These are phyloP conservation scores for Phyllotreta cruciferae DNA, from an alignment of 2,888 invertebrate genomes.

Conservation along the genomic window DNA sequence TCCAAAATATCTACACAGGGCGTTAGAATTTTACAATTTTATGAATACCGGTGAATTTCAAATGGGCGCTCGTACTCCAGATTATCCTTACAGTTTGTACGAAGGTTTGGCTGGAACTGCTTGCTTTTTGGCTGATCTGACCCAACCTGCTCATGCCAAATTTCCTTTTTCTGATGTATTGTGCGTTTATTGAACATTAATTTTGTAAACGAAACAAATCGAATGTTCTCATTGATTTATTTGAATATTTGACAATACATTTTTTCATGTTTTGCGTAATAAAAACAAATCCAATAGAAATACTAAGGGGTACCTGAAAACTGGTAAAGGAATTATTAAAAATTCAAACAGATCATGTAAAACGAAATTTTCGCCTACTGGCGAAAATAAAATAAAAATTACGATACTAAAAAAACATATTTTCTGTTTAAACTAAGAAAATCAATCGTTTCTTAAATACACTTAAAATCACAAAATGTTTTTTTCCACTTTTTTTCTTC, in stretches of 20 bases:
- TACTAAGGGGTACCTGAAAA: slow-evolving; percentile 55
- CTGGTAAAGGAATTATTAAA: slow-evolving; percentile 46
- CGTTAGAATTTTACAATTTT: slow-evolving; percentile 78
- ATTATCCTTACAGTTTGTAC: slow-evolving; percentile 82
- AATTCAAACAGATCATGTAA: slow-evolving; percentile 26
- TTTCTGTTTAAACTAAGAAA: slow-evolving; percentile 3
- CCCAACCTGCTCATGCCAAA: slow-evolving; percentile 74
- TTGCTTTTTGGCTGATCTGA: slow-evolving; percentile 80
- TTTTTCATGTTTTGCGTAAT: slow-evolving; percentile 14
- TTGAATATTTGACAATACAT: slow-evolving; percentile 24
- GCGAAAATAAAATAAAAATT: not conserved
- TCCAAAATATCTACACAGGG: slow-evolving; percentile 74
- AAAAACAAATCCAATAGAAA: slow-evolving; percentile 45
- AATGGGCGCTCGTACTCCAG: slow-evolving; percentile 75
- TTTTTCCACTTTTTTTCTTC: slow-evolving; percentile 21
- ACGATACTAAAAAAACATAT: slow-evolving; percentile 2
- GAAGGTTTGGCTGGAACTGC: slow-evolving; percentile 89
- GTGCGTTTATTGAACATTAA: slow-evolving; percentile 36
- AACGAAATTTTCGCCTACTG: not conserved
- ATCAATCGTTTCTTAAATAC: slow-evolving; percentile 4
- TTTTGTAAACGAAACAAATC: slow-evolving; percentile 27
- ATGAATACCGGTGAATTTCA: slow-evolving; percentile 72
- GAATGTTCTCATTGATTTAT: slow-evolving; percentile 25
- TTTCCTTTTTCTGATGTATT: slow-evolving; percentile 87
- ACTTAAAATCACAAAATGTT: slow-evolving; percentile 16